A percentile compares a stretch with the other conserved stretches of the same genome.
Evolutionary conservation across 2,888 invertebrate genomes (phyloP).

Genomic region (Cephonodes hylas): DNA sequence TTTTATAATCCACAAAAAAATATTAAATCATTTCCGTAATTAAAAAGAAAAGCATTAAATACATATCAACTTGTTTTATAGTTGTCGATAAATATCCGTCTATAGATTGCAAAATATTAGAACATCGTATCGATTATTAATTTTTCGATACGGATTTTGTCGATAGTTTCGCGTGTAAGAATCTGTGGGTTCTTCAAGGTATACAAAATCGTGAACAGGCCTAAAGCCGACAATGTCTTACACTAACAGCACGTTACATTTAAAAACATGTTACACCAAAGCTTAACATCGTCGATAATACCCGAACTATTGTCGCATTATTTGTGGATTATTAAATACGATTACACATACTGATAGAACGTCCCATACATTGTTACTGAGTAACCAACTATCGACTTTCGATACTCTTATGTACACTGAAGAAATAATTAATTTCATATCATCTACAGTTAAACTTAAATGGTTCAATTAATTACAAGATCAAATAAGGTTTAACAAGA

Average conservation of each 20-base stretch:
- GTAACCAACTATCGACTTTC: background rate
- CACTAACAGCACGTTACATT: constrained; percentile 37
- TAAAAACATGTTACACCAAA: constrained; percentile 38
- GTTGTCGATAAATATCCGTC: too few relatives aligned
- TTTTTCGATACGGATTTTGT: background rate
- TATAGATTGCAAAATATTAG: too few relatives aligned
- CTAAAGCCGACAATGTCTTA: constrained; percentile 36
- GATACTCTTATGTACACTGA: background rate
- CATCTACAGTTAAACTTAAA: too few relatives aligned
- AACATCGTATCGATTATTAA: too few relatives aligned
- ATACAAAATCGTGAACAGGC: constrained; percentile 15
- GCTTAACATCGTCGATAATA: constrained; percentile 37
- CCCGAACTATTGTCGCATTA: constrained; percentile 47
- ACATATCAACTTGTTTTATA: background rate
- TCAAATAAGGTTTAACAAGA: too few relatives aligned
- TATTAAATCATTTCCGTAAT: background rate
- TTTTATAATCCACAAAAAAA: background rate
- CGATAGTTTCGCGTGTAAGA: background rate
- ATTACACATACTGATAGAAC: background rate
- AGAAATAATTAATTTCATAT: too few relatives aligned
- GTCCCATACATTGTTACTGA: background rate
- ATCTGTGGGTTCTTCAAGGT: background rate
- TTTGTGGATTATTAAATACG: constrained; percentile 25
- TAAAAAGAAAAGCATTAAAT: background rate
- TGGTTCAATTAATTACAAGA: too few relatives aligned